These are phyloP conservation scores for Zapus hudsonius DNA, from an alignment of 2,113 vertebrate species.

Conservation along the genomic window DNA sequence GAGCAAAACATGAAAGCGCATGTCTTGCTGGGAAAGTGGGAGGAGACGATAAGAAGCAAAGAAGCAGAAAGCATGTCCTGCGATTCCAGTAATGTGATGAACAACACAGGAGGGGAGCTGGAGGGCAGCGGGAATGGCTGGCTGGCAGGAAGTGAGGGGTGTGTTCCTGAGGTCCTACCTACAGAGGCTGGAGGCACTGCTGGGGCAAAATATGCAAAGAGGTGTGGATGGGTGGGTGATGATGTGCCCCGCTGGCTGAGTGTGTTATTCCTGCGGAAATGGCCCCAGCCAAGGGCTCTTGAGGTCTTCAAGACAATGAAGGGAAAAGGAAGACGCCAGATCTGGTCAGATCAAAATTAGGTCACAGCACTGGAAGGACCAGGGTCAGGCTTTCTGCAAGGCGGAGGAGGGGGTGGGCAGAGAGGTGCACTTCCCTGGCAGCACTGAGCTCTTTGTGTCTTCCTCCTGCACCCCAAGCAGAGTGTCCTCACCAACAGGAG, in stretches of 20 bases:
- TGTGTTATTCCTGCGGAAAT: constrained; percentile 69
- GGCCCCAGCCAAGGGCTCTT: constrained; percentile 65
- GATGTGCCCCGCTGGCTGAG: background rate
- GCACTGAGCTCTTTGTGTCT: background rate
- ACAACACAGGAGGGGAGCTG: background rate
- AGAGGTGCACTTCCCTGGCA: background rate
- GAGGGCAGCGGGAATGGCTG: background rate
- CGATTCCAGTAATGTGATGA: background rate
- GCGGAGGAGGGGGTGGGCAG: too few species aligned
- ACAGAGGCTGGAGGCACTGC: background rate
- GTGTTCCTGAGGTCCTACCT: accelerated
- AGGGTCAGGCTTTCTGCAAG: constrained; percentile 21
- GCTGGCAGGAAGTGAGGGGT: background rate
- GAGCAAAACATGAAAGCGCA: background rate
- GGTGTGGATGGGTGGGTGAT: accelerated
- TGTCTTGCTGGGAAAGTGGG: background rate
- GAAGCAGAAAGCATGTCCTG: too few species aligned
- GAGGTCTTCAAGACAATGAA: constrained; percentile 80
- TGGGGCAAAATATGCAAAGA: background rate
- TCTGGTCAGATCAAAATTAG: constrained; percentile 76
- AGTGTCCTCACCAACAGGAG: too few species aligned
- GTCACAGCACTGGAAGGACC: constrained; percentile 60
- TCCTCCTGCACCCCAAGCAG: accelerated
- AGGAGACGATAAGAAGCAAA: background rate
- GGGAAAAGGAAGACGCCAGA: constrained; percentile 83